A percentile compares a stretch with the other conserved stretches of the same genome.
Conservation (phyloP, 1,140 invertebrate species). For the Drosophila sechellia region DNA sequence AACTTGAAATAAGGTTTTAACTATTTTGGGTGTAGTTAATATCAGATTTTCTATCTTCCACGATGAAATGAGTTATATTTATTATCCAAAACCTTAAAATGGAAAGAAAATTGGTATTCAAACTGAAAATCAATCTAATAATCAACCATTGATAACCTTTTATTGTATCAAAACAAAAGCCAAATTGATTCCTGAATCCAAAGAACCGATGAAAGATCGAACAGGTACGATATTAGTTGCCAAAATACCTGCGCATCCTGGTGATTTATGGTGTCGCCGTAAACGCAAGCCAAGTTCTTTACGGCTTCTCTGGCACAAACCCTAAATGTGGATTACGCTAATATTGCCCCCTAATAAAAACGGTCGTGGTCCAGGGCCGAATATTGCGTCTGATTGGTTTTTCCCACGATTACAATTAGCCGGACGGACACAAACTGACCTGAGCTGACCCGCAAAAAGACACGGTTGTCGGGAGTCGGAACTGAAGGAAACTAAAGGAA, state of each 20-base stretch:
- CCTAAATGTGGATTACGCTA: conserved; percentile 72
- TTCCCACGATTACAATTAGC: conserved; percentile 80
- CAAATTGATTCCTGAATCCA: conserved; percentile 20
- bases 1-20: neutral
- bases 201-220: neutral
- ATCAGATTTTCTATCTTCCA: neutral
- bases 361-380: conserved; percentile 23
- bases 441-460: conserved; percentile 14
- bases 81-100: no score
- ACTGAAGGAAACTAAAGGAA: conserved; percentile 48
- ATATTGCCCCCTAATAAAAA: conserved; percentile 74
- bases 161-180: conserved; percentile 6
- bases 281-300: conserved; percentile 76
- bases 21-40: no score
- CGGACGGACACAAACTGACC: conserved; percentile 20
- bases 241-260: neutral
- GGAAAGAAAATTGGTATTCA: no score
- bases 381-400: conserved; percentile 79
- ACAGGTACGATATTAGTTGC: neutral
- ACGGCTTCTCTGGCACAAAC: conserved; percentile 47
- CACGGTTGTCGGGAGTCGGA: conserved; percentile 29
- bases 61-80: no score
- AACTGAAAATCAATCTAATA: neutral
- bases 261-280: conserved; percentile 29
- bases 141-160: neutral